Evolutionary conservation across 2,113 vertebrate species (phyloP), one percentile per base, ranked within the genome.

Genomic region (Brevimyrus niger): DNA sequence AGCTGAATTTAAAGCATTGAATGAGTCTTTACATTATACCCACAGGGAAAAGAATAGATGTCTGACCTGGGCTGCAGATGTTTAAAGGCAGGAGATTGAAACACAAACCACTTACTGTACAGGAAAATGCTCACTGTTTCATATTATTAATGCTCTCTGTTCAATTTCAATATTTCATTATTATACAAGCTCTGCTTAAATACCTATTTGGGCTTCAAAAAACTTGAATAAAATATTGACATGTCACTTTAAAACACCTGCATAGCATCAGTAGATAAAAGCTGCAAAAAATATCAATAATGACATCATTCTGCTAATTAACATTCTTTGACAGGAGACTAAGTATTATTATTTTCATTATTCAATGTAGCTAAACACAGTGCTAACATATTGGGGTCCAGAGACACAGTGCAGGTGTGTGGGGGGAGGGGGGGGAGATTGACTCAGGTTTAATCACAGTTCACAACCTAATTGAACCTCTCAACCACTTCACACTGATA

Each of bases 181-280:
- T 80, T 80, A 80, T 1, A 42, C 17, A 80, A 7, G 73, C 35
- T 87, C 27, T 21, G 50, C 31, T 58, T 58, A 87, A 55, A 87
- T 55, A 58, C 13, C 48, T 87, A 42, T 87, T 35, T 58, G 17
- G 42, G 19, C 82, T 85, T 48, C 38, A 21, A 47, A 85, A 84
- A 48, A 46, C 73, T 11, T 50, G 51, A 87, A 87, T 58, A 55
- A 87, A 53, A 31, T 87, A 87, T 58, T 9, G 27, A 55, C 27
- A n/a, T 85, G 82, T 87, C 86, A 87, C 38, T 58, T 87, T 55
- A 51, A 55, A 51, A 87, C 31, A 55, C 31, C 86, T 87, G 51
- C 86, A 21, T 55, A 87, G 50, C 86, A 31, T 87, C 51, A 58
- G 23, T 15, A 38, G 51, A 55, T 55, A 55, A 42, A 80, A 38